Evolutionary conservation across 2,888 invertebrate species (phyloP), one percentile per base, ranked within the genome.

Genomic region (Macrosoma leucophasiata): DNA sequence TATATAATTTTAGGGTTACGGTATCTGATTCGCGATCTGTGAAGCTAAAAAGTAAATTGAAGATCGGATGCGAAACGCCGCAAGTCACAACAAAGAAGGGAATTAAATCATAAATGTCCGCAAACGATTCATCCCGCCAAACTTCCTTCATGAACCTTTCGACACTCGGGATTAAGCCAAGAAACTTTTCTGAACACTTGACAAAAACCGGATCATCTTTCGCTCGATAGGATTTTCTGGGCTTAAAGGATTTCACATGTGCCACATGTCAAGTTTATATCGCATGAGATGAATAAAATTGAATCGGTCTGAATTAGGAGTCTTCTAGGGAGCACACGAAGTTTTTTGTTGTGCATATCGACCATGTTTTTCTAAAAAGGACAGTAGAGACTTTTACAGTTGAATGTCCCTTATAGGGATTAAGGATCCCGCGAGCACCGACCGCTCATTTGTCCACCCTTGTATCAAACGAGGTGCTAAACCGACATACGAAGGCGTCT

Each of bases 201-300:
- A 55, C 57, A 56, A 64, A 64, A 62, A 66, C 52, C 48, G 60
- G 61, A 64, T 62, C 62, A 62, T 62, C 54, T 57, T 60, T 58
- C 58, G 52, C 60, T 57, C 55, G 48, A 67, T 55, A 51, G 70
- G 69, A 67, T 72, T 72, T 72, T 58, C 57, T 52, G 58, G 63
- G 68, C 62, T 77, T 74, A 77, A 53, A 48, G 66, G 68, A 68
- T 73, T 68, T 69, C 68, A 73, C 66, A 60, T 64, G 60, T 64
- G 61, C 55, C 55, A 49, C 48, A 48, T 50, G 46, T 43, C 46
- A 43, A 43, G 46, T 53, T 48, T 48, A 50, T 53, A 56, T 55
- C 50, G 40, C 35, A 50, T 52, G 46, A 50, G 52, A 47, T 38
- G 47, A 47, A 46, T 50, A 46, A 38, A 43, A 42, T 28, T 22